Percentiles rank a stretch among this genome's conserved stretches.
Conservation (phyloP, 2,797 vertebrate species). For the Hypotaenidia okinawae region DNA sequence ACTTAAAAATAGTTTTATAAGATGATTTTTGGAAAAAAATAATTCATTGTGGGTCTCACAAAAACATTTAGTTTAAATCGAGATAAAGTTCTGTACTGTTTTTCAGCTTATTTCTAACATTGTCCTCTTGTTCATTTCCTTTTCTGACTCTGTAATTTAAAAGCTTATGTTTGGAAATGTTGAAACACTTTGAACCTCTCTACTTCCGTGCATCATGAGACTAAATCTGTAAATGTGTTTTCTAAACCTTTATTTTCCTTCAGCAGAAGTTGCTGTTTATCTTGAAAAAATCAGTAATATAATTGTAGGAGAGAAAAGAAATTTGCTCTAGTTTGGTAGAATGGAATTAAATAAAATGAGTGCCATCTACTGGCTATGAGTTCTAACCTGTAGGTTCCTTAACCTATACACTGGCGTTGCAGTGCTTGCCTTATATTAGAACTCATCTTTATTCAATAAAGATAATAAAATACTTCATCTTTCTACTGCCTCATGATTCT, state of each 20-base stretch:
- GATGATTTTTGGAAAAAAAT: background rate
- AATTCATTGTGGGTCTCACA: background rate
- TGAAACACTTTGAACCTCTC: background rate
- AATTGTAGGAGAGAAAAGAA: background rate
- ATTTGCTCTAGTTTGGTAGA: background rate
- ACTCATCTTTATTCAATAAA: constrained; percentile 61
- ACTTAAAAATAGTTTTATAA: background rate
- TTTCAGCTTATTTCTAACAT: background rate
- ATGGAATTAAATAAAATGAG: constrained; percentile 62
- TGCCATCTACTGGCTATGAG: constrained; percentile 68
- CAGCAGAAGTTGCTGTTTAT: background rate
- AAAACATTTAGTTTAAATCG: background rate
- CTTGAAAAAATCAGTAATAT: background rate
- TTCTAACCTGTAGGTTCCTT: constrained; percentile 14
- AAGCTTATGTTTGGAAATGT: background rate
- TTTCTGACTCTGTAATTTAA: background rate
- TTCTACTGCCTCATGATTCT: constrained; percentile 46
- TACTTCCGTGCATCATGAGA: background rate
- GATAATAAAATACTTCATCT: constrained; percentile 59
- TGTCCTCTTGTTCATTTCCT: background rate
- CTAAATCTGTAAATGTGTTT: background rate
- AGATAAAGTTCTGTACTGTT: background rate
- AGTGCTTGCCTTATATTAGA: constrained; percentile 5
- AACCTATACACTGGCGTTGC: constrained; percentile 10
- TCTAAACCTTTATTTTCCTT: background rate